Percentiles rank a stretch among this genome's conserved stretches.
Conservation (phyloP, 2,113 vertebrate genomes). For the Malurus elegans region DNA sequence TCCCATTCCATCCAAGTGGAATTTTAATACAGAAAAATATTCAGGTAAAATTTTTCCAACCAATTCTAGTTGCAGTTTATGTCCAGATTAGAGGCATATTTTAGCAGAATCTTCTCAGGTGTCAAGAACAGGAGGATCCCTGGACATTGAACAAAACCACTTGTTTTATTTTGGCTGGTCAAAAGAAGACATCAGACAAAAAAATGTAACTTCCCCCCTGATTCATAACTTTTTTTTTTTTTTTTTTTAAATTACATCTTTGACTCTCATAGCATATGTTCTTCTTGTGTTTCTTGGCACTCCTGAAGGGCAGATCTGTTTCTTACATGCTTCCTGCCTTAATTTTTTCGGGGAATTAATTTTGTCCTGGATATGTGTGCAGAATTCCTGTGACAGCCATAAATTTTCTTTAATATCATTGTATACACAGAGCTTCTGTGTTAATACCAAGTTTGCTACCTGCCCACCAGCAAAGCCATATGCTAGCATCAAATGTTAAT, state of each 20-base stretch:
- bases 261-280: constrained; percentile 39
- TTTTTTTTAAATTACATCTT: background rate
- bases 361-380: constrained; percentile 18
- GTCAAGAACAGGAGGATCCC: background rate
- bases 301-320: constrained; percentile 59
- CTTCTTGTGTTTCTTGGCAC: constrained; percentile 46
- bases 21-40: background rate
- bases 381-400: constrained; percentile 37
- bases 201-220: background rate
- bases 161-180: background rate
- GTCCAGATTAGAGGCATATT: background rate
- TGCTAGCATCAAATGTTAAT: constrained; percentile 46
- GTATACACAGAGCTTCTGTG: background rate
- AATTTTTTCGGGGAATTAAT: constrained; percentile 16
- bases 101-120: background rate
- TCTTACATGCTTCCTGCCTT: constrained; percentile 13
- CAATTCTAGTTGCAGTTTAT: background rate
- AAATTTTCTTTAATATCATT: constrained; percentile 13
- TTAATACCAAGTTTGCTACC: background rate
- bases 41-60: background rate
- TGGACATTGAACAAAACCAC: background rate
- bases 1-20: background rate
- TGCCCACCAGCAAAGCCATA: constrained; percentile 43
- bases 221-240: background rate
- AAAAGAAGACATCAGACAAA: background rate